A percentile compares a stretch with the other conserved stretches of the same genome.
Conservation (phyloP, 2,797 vertebrate species). For the Philypnodon macrostomus region DNA sequence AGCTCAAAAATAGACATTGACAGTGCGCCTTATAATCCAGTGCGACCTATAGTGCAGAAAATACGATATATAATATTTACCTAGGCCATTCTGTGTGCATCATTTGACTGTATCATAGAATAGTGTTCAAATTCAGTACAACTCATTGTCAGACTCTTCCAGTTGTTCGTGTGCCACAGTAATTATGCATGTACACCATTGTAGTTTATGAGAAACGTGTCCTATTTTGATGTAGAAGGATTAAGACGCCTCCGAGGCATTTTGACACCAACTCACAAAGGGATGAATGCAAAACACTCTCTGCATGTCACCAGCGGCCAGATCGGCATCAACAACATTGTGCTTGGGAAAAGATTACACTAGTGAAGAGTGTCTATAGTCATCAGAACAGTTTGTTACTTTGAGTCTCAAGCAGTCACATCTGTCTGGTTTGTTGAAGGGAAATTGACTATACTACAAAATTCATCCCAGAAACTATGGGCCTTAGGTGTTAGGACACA, state of each 20-base stretch:
- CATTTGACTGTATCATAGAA: no score
- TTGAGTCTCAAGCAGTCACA: constrained; percentile 27
- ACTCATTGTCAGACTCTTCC: constrained; percentile 27
- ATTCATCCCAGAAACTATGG: no score
- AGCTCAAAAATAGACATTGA: no score
- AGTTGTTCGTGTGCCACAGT: constrained; percentile 45
- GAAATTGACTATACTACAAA: not conserved
- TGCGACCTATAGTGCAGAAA: no score
- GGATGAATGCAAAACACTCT: constrained; percentile 59
- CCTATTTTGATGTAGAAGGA: constrained; percentile 67
- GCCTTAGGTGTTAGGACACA: no score
- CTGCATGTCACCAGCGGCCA: constrained; percentile 52
- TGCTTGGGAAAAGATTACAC: constrained; percentile 57
- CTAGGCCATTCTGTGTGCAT: no score
- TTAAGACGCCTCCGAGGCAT: constrained; percentile 66
- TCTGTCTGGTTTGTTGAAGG: constrained; percentile 25
- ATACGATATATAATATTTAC: no score
- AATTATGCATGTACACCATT: constrained; percentile 58
- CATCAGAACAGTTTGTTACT: constrained; percentile 55
- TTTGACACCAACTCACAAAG: constrained; percentile 65
- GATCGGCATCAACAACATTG: constrained; percentile 60
- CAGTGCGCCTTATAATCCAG: no score
- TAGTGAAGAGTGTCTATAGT: no score
- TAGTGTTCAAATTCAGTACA: not conserved
- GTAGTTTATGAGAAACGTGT: constrained; percentile 67